Base-by-base conservation (phyloP, 2,888 invertebrate genomes). In the Choristoneura rosaceana region DNA sequence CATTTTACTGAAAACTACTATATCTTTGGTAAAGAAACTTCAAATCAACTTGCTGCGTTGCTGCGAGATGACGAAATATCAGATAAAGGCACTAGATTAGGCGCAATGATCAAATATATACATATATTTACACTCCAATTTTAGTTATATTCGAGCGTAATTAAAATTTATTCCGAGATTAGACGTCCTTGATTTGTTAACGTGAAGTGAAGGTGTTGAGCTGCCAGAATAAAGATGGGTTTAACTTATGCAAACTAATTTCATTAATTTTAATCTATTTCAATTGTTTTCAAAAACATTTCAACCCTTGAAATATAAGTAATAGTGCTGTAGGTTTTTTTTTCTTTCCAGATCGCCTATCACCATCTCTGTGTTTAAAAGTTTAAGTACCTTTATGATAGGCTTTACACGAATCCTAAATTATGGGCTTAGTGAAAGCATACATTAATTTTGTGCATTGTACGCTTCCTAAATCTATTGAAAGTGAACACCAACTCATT, bases 11-110 rank as follows among this genome's bases (percentile, higher is more conserved):
- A 52, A 70, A 67, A 65, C 61, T 41, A 64, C 43, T 69, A 80
- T 76, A 82, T 86, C 86, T 87, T 86, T 86, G 86, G 87, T 84
- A 84, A 81, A 60, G 67, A 64, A 69, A 74, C 43, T 66, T 59
- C 60, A 69, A 61, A 68, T 58, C 61, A 25, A 50, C 50, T 61
- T 50, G 58, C 59, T 60, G 60, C 38, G 68, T 65, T 65, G 55
- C 15, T 69, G 45, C 66, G 50, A 62, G 17, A 65, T 70, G 65
- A 69, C 64, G 52, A 69, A 69, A 59, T 73, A 38, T 71, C 50
- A 71, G 68, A 63, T 61, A 66, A 82, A 83, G 81, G 79, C 81
- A 82, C 81, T 66, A 75, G 68, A 69, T 59, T 73, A 82, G 78
- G 80, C 76, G 79, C 73, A 67, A 75, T 74, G 74, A 74, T 75